Base-by-base conservation (phyloP, 2,797 vertebrate genomes). In the Momotus momota region DNA sequence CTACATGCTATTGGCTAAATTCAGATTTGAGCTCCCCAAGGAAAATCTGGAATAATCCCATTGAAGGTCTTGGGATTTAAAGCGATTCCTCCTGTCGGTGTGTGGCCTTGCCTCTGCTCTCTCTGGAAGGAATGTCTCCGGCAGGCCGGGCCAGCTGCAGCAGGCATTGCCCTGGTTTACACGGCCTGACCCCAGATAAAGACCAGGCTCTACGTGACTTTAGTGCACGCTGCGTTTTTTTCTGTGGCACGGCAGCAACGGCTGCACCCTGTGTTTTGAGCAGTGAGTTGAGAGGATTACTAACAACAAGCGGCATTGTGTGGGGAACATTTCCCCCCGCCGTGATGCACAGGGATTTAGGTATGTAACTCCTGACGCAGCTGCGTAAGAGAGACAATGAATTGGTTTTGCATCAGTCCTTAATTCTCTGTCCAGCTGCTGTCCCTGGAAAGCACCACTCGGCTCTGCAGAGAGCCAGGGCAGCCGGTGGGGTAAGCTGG, bases 51-150 rank as follows among this genome's bases (percentile, higher is more conserved):
- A 86, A 26, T 43, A 69, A 85, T 66, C 40, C 66, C 7, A 1
- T 31, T 23, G 92, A 85, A 80, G 77, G 43, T 66, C 69, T 82
- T 7, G 0, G 16, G 60, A 45, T 73, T 73, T 48, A 80, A 43
- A 35, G 51, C 1, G 0, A 8, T 72, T 51, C 33, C 31, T 81
- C 14, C 23, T 0, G 0, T 7, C 1, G 2, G 45, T 5, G 46
- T 31, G 45, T 10, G 54, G 86, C 52, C 58, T 62, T 65, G 52
- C 29, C 35, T 27, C 55, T 1, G 23, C 61, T 43, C 23, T 49
- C 72, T 3, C 0, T 13, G 81, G 72, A 43, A 35, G 43, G 69
- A 71, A 33, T 25, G 23, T 4, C 33, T 80, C 22, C 51, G 15
- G 48, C 0, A 0, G 55, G 78, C 46, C 0, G 7, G 43, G 20